A percentile compares a stretch with the other conserved stretches of the same genome.
phyloP scores from a whole-genome alignment of 2,797 vertebrate species.

The Crenuchus spilurus region DNA sequence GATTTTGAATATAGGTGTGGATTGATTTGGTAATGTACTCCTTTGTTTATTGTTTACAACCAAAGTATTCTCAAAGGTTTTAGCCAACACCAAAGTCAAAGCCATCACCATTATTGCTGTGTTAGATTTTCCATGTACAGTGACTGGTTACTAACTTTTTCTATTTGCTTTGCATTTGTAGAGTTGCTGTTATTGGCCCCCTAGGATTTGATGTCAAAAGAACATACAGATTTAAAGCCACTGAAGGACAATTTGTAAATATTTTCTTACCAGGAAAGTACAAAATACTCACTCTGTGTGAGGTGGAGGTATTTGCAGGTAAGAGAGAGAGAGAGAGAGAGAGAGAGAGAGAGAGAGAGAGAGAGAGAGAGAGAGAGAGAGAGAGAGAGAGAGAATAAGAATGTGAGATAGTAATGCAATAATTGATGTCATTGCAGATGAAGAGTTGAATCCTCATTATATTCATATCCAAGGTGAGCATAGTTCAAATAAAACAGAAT shows the following conservation, averaged over 20 bases:
- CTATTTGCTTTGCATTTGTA: not conserved
- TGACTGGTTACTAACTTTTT: not conserved
- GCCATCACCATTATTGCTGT: too few species aligned
- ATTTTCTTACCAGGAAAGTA: slow-evolving; percentile 7
- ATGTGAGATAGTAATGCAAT: too few species aligned
- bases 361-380: too few species aligned
- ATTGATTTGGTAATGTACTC: too few species aligned
- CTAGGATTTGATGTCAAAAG: not conserved
- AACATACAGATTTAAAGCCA: not conserved
- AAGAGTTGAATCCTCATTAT: not conserved
- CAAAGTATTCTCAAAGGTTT: too few species aligned
- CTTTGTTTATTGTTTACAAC: too few species aligned
- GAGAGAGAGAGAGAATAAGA: too few species aligned
- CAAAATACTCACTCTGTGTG: slow-evolving; percentile 19
- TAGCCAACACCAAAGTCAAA: too few species aligned
- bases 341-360: not conserved
- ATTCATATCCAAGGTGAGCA: not conserved
- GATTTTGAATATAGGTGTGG: too few species aligned
- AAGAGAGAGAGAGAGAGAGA: not conserved
- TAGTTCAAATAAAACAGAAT: too few species aligned
- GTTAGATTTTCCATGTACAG: too few species aligned
- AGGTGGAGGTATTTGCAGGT: slow-evolving; percentile 35
- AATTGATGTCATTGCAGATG: not conserved
- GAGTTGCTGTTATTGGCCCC: not conserved
- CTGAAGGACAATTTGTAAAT: slow-evolving; percentile 13